phyloP scores from a whole-genome alignment of 2,113 vertebrate genomes.

The Cebus imitator region DNA sequence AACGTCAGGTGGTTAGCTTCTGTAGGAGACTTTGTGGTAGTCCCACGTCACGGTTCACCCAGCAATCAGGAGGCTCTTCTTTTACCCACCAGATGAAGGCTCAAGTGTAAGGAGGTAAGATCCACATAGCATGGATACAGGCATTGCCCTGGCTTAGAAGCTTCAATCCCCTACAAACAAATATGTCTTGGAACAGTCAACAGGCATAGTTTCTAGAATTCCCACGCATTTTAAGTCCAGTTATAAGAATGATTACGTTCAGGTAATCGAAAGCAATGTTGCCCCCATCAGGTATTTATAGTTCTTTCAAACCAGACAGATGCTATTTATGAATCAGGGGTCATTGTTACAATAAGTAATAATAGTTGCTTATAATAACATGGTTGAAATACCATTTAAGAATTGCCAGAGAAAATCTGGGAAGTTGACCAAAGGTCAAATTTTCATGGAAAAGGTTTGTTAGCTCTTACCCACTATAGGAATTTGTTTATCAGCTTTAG shows the following conservation, averaged over 20 bases:
- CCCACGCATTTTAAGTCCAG: background rate
- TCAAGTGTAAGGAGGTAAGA: background rate
- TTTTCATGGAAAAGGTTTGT: background rate
- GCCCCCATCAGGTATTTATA: background rate
- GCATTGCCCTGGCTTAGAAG: background rate
- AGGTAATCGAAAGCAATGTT: background rate
- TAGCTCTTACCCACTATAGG: background rate
- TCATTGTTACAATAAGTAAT: background rate
- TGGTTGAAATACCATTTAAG: background rate
- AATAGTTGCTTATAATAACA: background rate
- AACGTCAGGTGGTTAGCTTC: fast-evolving
- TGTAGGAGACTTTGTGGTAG: background rate
- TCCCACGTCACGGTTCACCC: background rate
- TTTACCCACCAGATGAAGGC: background rate
- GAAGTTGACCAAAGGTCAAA: background rate
- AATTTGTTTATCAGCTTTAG: background rate
- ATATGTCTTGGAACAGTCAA: background rate
- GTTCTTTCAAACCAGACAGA: background rate
- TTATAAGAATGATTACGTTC: background rate
- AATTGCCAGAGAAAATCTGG: background rate
- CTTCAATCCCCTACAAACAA: background rate
- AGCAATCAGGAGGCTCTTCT: background rate
- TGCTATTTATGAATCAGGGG: background rate
- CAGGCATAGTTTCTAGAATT: background rate
- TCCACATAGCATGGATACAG: fast-evolving